Evolutionary conservation across 2,888 invertebrate species (phyloP).

Genomic region (Pyrochroa serraticornis): DNA sequence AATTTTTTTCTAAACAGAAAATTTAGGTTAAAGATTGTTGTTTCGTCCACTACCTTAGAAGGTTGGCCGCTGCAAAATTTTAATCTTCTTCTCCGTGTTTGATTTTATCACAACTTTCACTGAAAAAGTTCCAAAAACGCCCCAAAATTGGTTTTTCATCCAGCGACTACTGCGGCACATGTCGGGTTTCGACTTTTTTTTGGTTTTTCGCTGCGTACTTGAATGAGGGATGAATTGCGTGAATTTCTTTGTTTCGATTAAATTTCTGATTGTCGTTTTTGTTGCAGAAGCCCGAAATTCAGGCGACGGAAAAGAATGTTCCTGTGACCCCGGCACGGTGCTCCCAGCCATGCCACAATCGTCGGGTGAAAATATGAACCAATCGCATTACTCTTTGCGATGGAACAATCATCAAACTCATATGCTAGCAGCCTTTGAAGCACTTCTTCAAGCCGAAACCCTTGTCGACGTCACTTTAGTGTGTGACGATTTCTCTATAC

Average conservation of each 20-base stretch:
- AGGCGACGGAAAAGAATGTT: slow-evolving; percentile 42
- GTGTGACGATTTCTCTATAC: slow-evolving; percentile 82
- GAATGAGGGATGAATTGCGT: no score
- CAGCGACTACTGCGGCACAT: no score
- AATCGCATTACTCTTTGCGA: slow-evolving; percentile 88
- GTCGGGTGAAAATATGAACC: slow-evolving; percentile 49
- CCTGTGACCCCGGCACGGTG: slow-evolving; percentile 2
- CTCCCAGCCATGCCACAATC: neutral
- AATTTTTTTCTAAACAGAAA: no score
- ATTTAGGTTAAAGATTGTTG: no score
- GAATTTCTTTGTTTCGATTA: neutral
- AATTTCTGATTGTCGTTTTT: slow-evolving; percentile 14
- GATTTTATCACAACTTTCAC: no score
- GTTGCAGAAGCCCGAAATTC: slow-evolving; percentile 53
- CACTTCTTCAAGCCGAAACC: slow-evolving; percentile 83
- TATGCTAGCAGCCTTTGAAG: slow-evolving; percentile 85
- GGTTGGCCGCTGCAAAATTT: no score
- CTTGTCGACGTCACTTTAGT: slow-evolving; percentile 90
- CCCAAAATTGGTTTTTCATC: no score
- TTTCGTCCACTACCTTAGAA: no score
- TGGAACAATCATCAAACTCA: slow-evolving; percentile 95
- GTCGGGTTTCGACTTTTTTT: no score
- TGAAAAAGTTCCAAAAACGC: no score
- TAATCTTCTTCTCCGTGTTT: no score
- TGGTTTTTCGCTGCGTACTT: no score